Percentiles rank a stretch among this genome's conserved stretches.
phyloP scores from a whole-genome alignment of 2,113 vertebrate genomes.

The Anolis sagrei region DNA sequence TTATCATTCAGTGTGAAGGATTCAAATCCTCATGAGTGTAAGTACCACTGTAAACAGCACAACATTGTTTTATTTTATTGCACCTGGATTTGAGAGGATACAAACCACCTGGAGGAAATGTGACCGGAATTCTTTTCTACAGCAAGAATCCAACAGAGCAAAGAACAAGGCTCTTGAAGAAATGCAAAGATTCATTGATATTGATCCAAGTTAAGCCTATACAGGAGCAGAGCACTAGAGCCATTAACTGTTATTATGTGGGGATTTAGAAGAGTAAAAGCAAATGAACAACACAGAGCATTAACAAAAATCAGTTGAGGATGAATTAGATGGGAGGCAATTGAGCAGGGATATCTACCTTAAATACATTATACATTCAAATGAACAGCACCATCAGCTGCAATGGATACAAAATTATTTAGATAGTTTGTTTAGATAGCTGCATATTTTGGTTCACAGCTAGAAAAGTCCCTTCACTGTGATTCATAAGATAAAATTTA shows the following conservation, averaged over 20 bases:
- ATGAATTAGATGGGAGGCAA: not conserved
- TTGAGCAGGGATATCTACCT: not conserved
- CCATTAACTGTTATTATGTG: conserved; percentile 28
- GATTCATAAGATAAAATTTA: not conserved
- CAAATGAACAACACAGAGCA: conserved; percentile 8
- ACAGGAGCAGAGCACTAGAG: conserved; percentile 36
- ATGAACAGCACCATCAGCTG: not conserved
- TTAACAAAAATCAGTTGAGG: conserved; percentile 19
- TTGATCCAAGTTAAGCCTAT: conserved; percentile 43
- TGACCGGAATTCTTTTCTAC: conserved; percentile 24
- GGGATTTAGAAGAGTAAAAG: conserved; percentile 35
- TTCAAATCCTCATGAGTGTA: conserved; percentile 17
- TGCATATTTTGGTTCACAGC: not conserved
- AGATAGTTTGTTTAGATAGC: not conserved
- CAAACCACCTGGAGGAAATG: conserved; percentile 28
- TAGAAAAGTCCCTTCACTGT: not conserved
- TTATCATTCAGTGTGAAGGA: conserved; percentile 1
- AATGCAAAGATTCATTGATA: conserved; percentile 38
- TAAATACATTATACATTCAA: not conserved
- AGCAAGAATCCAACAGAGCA: conserved; percentile 10
- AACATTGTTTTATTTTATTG: conserved; percentile 26
- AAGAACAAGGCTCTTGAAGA: conserved; percentile 2
- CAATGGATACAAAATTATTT: not conserved
- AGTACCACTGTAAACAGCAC: conserved; percentile 9
- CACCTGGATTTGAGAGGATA: conserved; percentile 16